Conservation (phyloP, 2,797 vertebrate species). For the Mallotus villosus region DNA sequence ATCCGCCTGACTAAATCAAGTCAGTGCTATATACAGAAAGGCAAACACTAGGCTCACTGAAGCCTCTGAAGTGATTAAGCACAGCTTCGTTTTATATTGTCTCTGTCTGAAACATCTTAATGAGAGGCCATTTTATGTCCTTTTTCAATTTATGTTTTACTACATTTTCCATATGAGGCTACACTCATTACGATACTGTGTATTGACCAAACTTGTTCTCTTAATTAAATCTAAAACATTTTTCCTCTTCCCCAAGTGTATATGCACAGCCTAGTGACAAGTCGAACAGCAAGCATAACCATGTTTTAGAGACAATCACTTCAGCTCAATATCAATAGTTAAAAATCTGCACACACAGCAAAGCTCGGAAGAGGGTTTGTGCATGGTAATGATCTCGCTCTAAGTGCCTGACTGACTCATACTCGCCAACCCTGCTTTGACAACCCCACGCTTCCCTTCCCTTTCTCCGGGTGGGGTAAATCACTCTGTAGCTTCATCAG, state of each 20-base stretch:
- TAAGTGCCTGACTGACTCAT: slow-evolving; percentile 68
- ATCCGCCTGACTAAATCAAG: too few species aligned
- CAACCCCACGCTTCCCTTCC: slow-evolving; percentile 65
- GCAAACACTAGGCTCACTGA: background rate
- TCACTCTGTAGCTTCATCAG: slow-evolving; percentile 65
- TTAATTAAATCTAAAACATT: slow-evolving; percentile 12
- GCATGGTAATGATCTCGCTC: slow-evolving; percentile 68
- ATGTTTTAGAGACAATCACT: slow-evolving; percentile 59
- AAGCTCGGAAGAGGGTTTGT: slow-evolving; percentile 49
- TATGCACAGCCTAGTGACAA: slow-evolving; percentile 26
- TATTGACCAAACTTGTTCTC: background rate
- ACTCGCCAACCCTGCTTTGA: slow-evolving; percentile 54
- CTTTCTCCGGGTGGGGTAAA: slow-evolving; percentile 67
- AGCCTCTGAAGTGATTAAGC: background rate
- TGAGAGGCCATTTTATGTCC: background rate
- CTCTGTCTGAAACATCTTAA: too few species aligned
- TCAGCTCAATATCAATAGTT: slow-evolving; percentile 56
- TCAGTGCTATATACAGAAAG: background rate
- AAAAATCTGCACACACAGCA: slow-evolving; percentile 59
- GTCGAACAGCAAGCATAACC: slow-evolving; percentile 24
- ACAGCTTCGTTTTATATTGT: background rate
- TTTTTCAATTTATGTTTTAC: background rate
- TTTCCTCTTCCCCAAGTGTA: slow-evolving; percentile 34
- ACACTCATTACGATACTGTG: background rate
- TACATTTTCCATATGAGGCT: background rate